Evolutionary conservation across 2,888 invertebrate species (phyloP).

Genomic region (Coremacera marginata): DNA sequence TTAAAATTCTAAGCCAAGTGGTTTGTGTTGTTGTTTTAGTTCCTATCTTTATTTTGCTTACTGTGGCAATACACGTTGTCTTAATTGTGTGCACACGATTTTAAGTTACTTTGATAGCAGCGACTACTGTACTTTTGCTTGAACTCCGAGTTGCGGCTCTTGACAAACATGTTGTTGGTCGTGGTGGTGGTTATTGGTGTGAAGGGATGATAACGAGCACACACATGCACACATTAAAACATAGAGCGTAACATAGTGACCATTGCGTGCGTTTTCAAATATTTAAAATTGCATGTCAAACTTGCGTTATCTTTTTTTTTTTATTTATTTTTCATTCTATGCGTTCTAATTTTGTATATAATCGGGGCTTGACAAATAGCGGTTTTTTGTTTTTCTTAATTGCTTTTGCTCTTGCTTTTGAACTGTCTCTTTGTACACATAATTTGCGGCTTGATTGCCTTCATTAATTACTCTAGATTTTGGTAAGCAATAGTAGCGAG

Average conservation of each 20-base stretch:
- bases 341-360: not conserved
- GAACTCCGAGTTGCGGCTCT: too few relatives aligned
- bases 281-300: constrained; percentile 57
- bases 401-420: too few relatives aligned
- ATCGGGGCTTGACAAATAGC: not conserved
- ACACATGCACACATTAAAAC: too few relatives aligned
- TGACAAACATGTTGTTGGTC: too few relatives aligned
- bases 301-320: constrained; percentile 15
- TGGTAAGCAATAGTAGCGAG: too few relatives aligned
- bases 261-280: constrained; percentile 19
- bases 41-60: not conserved
- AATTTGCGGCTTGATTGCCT: too few relatives aligned
- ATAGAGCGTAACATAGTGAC: not conserved
- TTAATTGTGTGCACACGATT: not conserved
- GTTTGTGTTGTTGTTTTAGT: not conserved
- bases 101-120: not conserved
- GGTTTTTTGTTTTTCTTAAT: not conserved
- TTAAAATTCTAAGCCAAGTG: not conserved
- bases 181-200: too few relatives aligned
- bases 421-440: too few relatives aligned
- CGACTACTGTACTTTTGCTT: not conserved
- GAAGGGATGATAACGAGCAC: too few relatives aligned
- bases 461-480: too few relatives aligned
- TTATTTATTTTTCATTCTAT: not conserved
- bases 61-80: not conserved